Evolutionary conservation across 2,888 invertebrate genomes (phyloP), one percentile per base, ranked within the genome.

Genomic region (Drosophila pseudotalamancana): DNA sequence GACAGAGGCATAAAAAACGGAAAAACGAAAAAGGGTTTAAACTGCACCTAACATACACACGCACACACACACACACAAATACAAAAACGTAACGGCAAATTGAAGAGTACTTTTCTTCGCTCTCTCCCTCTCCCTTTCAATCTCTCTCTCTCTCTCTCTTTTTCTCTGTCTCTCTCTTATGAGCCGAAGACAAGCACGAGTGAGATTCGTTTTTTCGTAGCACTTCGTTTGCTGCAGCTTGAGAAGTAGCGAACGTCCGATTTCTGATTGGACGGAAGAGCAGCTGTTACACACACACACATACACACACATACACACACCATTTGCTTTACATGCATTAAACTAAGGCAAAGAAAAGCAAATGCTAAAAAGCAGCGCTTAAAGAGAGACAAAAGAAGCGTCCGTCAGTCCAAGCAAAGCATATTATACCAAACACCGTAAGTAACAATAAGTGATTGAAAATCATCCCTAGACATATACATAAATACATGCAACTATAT

Each of bases 391-490:
- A 37, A 16, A 25, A 32, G 12, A 18, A 53, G 23, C 16, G 46
- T 35, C 39, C 64, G 51, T 60, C 71, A 69, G 73, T 80, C 77
- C 77, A 80, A 78, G 74, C 68, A 54, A 80, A 75, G 77, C 72
- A 84, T 61, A 70, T 70, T 88, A 78, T 88, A 88, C 69, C 76
- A 86, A 86, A 89, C 89, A 89, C 89, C 89, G 88, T 89, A 88
- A 87, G 88, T 84, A 89, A 89, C 89, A 89, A 89, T 88, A 86
- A 89, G 88, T 89, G 89, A 89, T 89, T 89, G 72, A 89, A 89
- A 89, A 89, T 88, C 89, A 89, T 88, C 79, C 72, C 75, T 85
- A 75, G 87, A 76, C 77, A 80, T 83, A 81, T 61, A 76, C 56
- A 46, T 14, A 62, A 42, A 62, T 18, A 64, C 19, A 40, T 50